phyloP scores from a whole-genome alignment of 2,113 vertebrate genomes.

The Dasypus novemcinctus region DNA sequence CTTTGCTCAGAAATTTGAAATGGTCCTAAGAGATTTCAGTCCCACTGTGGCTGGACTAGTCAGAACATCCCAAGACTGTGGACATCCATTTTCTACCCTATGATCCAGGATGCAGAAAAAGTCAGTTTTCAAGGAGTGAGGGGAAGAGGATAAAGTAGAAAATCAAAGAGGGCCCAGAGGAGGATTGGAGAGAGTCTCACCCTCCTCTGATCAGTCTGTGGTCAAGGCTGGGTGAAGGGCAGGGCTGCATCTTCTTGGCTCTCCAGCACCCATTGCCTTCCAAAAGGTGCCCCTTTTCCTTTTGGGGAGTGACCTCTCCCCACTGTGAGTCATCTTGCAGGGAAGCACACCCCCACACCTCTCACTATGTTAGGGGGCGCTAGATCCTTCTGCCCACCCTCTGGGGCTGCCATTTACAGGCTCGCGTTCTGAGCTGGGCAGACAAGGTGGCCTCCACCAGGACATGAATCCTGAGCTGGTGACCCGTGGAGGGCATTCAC shows the following conservation, averaged over 20 bases:
- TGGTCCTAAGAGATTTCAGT: neutral
- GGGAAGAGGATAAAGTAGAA: neutral
- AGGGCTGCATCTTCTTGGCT: neutral
- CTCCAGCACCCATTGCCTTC: neutral
- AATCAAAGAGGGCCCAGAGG: neutral
- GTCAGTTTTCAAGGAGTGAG: neutral
- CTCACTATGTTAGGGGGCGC: neutral
- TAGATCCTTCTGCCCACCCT: neutral
- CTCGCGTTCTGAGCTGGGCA: neutral
- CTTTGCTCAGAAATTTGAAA: neutral
- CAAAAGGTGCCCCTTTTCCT: neutral
- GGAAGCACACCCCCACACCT: neutral
- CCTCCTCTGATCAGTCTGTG: too few relatives aligned
- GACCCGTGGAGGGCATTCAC: neutral
- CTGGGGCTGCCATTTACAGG: neutral
- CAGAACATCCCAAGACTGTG: neutral
- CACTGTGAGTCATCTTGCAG: neutral
- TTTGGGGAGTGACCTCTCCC: neutral
- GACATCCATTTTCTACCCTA: neutral
- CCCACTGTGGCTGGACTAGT: neutral
- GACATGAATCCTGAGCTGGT: neutral
- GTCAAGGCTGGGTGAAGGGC: neutral
- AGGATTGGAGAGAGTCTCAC: neutral
- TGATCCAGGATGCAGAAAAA: neutral
- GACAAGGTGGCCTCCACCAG: neutral